Evolutionary conservation across 2,888 invertebrate genomes (phyloP).

Genomic region (Tetramorium bicarinatum): DNA sequence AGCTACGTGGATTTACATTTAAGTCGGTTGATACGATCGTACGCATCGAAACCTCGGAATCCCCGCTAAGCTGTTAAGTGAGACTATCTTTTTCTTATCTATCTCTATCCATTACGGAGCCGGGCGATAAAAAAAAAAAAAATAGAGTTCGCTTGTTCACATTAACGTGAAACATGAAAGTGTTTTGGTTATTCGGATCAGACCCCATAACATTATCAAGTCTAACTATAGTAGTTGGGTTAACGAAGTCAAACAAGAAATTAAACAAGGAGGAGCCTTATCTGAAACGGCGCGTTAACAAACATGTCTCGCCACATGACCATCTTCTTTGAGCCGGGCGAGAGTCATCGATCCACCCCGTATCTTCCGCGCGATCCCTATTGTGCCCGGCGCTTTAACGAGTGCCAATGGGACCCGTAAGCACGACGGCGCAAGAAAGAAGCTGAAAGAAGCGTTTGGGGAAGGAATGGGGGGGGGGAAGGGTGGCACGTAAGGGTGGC

Average conservation of each 20-base stretch:
- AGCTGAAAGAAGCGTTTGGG: constrained; percentile 33
- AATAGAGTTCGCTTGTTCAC: background rate
- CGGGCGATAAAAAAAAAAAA: background rate
- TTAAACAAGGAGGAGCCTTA: constrained; percentile 18
- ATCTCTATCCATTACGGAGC: background rate
- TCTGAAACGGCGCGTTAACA: constrained; percentile 17
- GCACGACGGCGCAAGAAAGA: constrained; percentile 42
- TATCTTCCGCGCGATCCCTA: constrained; percentile 27
- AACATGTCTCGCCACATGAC: background rate
- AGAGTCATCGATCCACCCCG: constrained; percentile 36
- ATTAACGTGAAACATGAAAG: background rate
- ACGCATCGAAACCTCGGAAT: constrained; percentile 15
- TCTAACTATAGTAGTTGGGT: background rate
- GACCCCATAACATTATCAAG: background rate
- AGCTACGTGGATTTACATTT: constrained; percentile 50
- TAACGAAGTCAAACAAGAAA: constrained; percentile 28
- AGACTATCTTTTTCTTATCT: background rate
- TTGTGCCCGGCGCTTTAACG: constrained; percentile 49
- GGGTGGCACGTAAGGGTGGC: constrained; percentile 17
- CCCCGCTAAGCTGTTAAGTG: background rate
- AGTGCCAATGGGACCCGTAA: constrained; percentile 60
- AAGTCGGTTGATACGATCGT: constrained; percentile 31
- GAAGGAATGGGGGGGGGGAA: background rate
- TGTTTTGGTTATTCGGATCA: background rate
- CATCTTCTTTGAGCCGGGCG: constrained; percentile 18